These are phyloP conservation scores for Bambusicola thoracicus DNA, from an alignment of 2,113 vertebrate genomes.

Conservation along the genomic window DNA sequence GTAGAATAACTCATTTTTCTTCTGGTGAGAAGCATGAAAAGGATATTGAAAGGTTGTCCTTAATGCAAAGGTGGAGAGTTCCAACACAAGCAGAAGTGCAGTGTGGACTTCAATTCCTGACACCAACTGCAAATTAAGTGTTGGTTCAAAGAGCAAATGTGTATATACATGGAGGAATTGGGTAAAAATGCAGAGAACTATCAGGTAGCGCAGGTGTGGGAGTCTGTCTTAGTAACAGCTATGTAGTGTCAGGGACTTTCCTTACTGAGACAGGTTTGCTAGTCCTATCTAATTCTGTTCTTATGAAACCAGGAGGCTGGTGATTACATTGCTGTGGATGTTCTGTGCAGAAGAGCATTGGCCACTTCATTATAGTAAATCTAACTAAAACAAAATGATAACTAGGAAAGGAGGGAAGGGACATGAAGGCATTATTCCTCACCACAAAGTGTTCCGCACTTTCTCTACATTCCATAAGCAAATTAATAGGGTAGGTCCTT, in stretches of 20 bases:
- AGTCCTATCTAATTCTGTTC: background rate
- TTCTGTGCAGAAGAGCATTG: conserved; percentile 10
- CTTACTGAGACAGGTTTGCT: background rate
- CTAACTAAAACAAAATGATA: conserved; percentile 55
- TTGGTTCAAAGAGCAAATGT: background rate
- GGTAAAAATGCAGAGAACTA: background rate
- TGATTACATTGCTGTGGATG: conserved; percentile 16
- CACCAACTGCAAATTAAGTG: background rate
- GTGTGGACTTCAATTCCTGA: background rate
- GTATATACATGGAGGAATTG: background rate
- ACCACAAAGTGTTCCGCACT: conserved; percentile 46
- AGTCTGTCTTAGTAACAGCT: background rate
- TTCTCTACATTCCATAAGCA: conserved; percentile 27
- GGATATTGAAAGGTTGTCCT: conserved; percentile 23
- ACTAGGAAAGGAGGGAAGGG: background rate
- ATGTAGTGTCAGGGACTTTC: background rate
- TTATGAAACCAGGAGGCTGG: background rate
- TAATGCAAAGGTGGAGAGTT: background rate
- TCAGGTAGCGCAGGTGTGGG: background rate
- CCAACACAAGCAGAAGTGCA: background rate
- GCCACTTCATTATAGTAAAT: conserved; percentile 16
- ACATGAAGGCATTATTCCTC: conserved; percentile 47
- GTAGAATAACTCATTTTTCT: background rate
- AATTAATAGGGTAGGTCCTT: conserved; percentile 24
- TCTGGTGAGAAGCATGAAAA: conserved; percentile 5